Conservation (phyloP, 2,888 invertebrate species). For the Acrobasis repandana region DNA sequence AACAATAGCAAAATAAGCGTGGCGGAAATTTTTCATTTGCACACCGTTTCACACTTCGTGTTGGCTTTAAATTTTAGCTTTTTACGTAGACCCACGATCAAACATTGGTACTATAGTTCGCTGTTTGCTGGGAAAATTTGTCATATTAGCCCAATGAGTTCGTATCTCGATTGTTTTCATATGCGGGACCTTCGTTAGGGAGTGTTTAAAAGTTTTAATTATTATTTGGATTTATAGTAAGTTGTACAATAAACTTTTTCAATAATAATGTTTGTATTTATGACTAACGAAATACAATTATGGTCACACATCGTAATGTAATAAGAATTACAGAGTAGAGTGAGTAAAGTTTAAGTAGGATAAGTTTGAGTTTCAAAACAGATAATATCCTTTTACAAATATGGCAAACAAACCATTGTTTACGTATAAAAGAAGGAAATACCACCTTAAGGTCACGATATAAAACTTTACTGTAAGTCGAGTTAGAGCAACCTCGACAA, state of each 20-base stretch:
- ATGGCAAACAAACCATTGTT: no score
- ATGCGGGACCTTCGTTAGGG: not conserved
- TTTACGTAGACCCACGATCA: conserved; percentile 45
- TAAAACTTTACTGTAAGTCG: no score
- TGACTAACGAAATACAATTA: no score
- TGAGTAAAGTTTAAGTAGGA: no score
- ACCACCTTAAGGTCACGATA: no score
- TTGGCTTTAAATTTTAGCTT: conserved; percentile 65
- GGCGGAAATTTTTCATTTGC: conserved; percentile 75
- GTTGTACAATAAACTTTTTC: not conserved
- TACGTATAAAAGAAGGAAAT: no score
- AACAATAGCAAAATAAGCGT: conserved; percentile 71
- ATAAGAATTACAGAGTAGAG: no score
- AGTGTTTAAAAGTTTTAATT: not conserved
- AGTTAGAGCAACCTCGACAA: no score
- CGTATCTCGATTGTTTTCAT: not conserved
- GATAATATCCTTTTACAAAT: no score
- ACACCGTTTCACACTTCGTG: conserved; percentile 71
- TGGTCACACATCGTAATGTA: no score
- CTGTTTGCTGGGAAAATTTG: conserved; percentile 20
- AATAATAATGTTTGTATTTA: no score
- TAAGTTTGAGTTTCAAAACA: no score
- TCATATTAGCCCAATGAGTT: conserved; percentile 14
- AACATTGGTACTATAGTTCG: conserved; percentile 36
- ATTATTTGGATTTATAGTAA: not conserved